phyloP scores from a whole-genome alignment of 2,888 invertebrate genomes.

The Platycheirus albimanus region DNA sequence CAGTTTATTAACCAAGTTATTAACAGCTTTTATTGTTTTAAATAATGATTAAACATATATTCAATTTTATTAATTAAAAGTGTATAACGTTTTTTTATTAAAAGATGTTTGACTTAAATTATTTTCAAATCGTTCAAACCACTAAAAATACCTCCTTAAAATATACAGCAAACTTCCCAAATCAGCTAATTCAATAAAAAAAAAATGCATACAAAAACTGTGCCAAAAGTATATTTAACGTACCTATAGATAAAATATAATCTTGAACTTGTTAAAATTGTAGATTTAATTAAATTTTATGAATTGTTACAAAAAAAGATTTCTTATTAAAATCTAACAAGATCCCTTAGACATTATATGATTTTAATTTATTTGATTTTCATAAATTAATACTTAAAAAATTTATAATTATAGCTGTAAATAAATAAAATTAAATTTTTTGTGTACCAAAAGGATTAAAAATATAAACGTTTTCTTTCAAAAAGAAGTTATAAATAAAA shows the following conservation, averaged over 20 bases:
- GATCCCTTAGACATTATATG: constrained; percentile 13
- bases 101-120: too few relatives aligned
- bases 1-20: too few relatives aligned
- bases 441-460: constrained; percentile 47
- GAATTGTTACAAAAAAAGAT: constrained; percentile 52
- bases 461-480: constrained; percentile 30
- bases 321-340: constrained; percentile 35
- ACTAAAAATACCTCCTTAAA: neutral
- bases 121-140: neutral
- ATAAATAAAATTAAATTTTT: constrained; percentile 27
- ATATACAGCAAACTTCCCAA: constrained; percentile 1
- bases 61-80: too few relatives aligned
- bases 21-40: too few relatives aligned
- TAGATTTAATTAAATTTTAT: constrained; percentile 47
- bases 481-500: constrained; percentile 16
- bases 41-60: too few relatives aligned
- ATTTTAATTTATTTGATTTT: constrained; percentile 28
- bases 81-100: too few relatives aligned
- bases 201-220: neutral
- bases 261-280: constrained; percentile 57
- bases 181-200: constrained; percentile 10
- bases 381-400: constrained; percentile 13
- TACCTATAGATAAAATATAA: constrained; percentile 45
- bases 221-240: constrained; percentile 31
- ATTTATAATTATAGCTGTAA: constrained; percentile 39